Evolutionary conservation across 1,140 invertebrate species (phyloP).

Genomic region (Drosophila jambulina): DNA sequence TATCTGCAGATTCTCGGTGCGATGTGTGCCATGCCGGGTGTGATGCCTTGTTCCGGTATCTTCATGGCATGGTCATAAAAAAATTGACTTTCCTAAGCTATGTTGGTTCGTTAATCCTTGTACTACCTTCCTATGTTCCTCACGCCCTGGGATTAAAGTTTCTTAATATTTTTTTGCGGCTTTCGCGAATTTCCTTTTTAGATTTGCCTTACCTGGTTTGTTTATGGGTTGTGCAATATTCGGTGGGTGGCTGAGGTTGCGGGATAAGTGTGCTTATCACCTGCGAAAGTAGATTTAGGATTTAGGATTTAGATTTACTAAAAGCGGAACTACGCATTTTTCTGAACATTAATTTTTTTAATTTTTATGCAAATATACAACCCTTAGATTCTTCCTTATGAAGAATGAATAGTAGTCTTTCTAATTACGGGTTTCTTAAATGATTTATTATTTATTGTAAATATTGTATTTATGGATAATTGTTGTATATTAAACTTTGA

Average conservation of each 20-base stretch:
- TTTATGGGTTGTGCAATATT: slow-evolving; percentile 33
- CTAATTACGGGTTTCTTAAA: background rate
- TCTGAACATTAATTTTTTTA: too few species aligned
- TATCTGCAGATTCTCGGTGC: slow-evolving; percentile 26
- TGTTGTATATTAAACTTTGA: background rate
- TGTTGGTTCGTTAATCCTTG: slow-evolving; percentile 39
- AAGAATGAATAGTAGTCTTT: background rate
- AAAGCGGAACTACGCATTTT: too few species aligned
- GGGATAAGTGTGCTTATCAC: background rate
- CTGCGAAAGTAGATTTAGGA: background rate
- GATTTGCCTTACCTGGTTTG: slow-evolving; percentile 47
- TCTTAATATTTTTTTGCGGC: slow-evolving; percentile 41
- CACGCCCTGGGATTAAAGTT: slow-evolving; percentile 59
- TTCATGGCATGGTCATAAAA: slow-evolving; percentile 65
- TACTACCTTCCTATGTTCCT: slow-evolving; percentile 43
- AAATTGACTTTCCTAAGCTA: slow-evolving; percentile 78
- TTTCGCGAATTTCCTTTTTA: slow-evolving; percentile 45
- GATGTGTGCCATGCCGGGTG: slow-evolving; percentile 11
- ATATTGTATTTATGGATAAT: too few species aligned
- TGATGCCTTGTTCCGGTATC: slow-evolving; percentile 61
- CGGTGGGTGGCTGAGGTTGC: slow-evolving; percentile 12
- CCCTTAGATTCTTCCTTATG: background rate
- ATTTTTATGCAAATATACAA: too few species aligned
- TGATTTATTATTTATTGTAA: background rate
- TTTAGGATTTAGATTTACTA: too few species aligned